phyloP scores from a whole-genome alignment of 1,140 invertebrate species.

The Bombyx mori region DNA sequence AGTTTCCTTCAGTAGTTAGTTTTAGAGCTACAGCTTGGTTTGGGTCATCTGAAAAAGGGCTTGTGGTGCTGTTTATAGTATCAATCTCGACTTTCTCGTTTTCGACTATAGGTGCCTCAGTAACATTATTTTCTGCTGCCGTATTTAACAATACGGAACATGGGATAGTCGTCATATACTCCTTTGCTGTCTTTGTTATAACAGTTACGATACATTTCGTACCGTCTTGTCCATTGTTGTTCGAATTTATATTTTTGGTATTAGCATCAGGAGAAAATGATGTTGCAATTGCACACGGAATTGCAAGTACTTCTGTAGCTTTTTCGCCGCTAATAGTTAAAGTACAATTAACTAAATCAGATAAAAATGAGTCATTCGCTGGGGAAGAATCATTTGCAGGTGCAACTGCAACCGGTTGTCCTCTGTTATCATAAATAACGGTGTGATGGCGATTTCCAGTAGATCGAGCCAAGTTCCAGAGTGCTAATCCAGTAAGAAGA shows the following conservation, averaged over 20 bases:
- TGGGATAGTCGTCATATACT: slow-evolving; percentile 65
- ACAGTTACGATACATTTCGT: slow-evolving; percentile 64
- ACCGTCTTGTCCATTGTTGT: slow-evolving; percentile 34
- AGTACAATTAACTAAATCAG: slow-evolving; percentile 63
- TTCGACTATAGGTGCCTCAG: slow-evolving; percentile 36
- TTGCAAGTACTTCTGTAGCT: slow-evolving; percentile 55
- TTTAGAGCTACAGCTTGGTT: slow-evolving; percentile 33
- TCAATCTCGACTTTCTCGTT: slow-evolving; percentile 16
- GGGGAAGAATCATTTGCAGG: slow-evolving; percentile 41
- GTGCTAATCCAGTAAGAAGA: slow-evolving; percentile 60
- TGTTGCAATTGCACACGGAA: slow-evolving; percentile 67
- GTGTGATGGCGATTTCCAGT: slow-evolving; percentile 57
- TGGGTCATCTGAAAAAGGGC: slow-evolving; percentile 6
- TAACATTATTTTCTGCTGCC: slow-evolving; percentile 61
- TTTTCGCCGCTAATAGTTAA: slow-evolving; percentile 55
- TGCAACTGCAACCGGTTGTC: slow-evolving; percentile 53
- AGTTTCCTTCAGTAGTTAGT: slow-evolving; percentile 11
- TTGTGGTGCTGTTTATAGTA: slow-evolving; percentile 7
- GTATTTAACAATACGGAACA: slow-evolving; percentile 58
- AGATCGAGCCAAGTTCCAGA: slow-evolving; percentile 67
- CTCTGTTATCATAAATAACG: slow-evolving; percentile 58
- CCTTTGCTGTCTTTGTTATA: slow-evolving; percentile 49
- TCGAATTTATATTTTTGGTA: slow-evolving; percentile 37
- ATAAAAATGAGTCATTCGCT: slow-evolving; percentile 49
- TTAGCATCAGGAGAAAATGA: slow-evolving; percentile 61